Evolutionary conservation across 1,140 invertebrate genomes (phyloP), one percentile per base, ranked within the genome.

Genomic region (Drosophila pseudoobscura): DNA sequence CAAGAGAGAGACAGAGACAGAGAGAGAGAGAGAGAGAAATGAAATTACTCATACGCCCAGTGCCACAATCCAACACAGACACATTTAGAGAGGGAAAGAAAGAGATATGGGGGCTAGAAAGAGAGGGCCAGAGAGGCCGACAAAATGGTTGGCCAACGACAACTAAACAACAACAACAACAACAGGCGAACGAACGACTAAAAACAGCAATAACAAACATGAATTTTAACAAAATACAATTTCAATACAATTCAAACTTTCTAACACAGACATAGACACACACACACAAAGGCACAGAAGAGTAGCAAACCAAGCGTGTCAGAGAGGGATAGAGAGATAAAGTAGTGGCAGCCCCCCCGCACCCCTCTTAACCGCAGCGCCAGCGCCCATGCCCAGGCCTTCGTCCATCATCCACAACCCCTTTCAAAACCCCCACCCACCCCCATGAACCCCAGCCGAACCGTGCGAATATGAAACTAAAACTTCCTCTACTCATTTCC

Each of bases 231-330:
- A 90, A 87, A 83, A 87, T 88, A 90, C 88, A 88, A 90, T 90
- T 90, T 90, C 88, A 90, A 90, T 90, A 90, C 88, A 90, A 89
- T 90, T 88, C 82, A 90, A 90, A 90, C 68, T 90, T 90, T 90
- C 88, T 82, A 88, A 88, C 77, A 74, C 77, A 71, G 51, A 66
- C 47, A 79, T 74, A 78, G 46, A 61, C 46, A 59, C 45, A 64
- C 20, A 64, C 13, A 52, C 4, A 43, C 45, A 47, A 15, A 56
- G 24, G 22, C 31, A 60, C 31, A 41, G 20, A 56, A 43, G 20
- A 45, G 31, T 29, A 55, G 39, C 24, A 26, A 26, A 26, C 41
- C 13, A 24, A 47, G 35, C 17, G 54, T 49, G 50, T 53, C 15
- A 52, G 51, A 80, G 56, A 41, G 59, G 24, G 69, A 43, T 13